A percentile compares a stretch with the other conserved stretches of the same genome.
phyloP scores from a whole-genome alignment of 2,888 invertebrate genomes.

The Encarsia formosa region DNA sequence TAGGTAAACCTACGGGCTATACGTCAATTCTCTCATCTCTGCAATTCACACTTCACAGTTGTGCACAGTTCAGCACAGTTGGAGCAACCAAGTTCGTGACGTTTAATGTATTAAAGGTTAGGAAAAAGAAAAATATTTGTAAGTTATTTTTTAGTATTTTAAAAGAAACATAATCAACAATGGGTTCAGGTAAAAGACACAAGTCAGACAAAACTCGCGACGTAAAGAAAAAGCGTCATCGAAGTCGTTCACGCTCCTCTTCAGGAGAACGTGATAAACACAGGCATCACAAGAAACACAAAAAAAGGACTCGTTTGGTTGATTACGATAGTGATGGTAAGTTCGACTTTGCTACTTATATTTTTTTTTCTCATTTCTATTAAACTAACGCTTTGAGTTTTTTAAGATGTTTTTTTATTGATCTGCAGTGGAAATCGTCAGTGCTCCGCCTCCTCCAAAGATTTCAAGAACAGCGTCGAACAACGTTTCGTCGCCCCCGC shows the following conservation, averaged over 20 bases:
- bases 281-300: conserved; percentile 50
- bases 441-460: conserved; percentile 50
- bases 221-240: conserved; percentile 66
- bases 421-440: conserved; percentile 45
- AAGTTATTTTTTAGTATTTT: too few species aligned
- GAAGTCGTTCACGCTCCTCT: conserved; percentile 57
- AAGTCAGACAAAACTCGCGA: conserved; percentile 58
- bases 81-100: too few species aligned
- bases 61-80: too few species aligned
- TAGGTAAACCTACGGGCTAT: too few species aligned
- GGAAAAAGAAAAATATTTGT: too few species aligned
- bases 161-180: too few species aligned
- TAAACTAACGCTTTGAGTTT: conserved; percentile 23
- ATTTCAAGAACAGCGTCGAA: conserved; percentile 45
- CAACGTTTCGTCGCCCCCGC: conserved; percentile 43
- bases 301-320: conserved; percentile 48
- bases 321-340: conserved; percentile 51
- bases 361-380: not conserved
- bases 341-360: conserved; percentile 6
- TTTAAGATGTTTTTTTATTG: conserved; percentile 25
- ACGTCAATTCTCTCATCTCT: too few species aligned
- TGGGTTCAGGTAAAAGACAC: conserved; percentile 70
- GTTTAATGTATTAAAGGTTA: too few species aligned
- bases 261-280: conserved; percentile 47
- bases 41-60: too few species aligned